These are phyloP conservation scores for Chelonoidis abingdonii DNA, from an alignment of 2,113 vertebrate species.

Conservation along the genomic window DNA sequence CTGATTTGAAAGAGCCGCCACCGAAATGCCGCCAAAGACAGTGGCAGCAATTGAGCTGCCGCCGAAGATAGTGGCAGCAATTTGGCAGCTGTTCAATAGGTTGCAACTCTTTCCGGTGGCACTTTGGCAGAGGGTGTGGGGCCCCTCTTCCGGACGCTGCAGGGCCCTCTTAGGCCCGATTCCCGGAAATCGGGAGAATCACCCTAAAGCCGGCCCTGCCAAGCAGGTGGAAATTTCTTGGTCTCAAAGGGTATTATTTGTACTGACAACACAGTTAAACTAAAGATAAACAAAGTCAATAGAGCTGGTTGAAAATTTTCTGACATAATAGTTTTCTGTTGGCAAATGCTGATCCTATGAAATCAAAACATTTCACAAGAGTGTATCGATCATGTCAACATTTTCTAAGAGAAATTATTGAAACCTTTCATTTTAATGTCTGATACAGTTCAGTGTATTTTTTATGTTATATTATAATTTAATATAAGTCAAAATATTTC, in stretches of 20 bases:
- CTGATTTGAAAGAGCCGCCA: no score
- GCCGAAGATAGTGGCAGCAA: no score
- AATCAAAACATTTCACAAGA: background rate
- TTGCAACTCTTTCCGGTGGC: no score
- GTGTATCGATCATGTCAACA: background rate
- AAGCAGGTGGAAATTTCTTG: background rate
- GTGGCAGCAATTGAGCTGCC: no score
- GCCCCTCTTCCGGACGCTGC: no score
- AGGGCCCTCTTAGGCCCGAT: no score
- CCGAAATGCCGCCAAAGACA: no score
- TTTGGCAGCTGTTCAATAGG: no score
- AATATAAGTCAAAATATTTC: no score
- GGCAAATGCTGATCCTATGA: background rate
- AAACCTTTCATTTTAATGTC: background rate
- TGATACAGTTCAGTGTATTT: background rate
- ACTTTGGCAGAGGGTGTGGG: no score
- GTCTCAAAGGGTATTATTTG: background rate
- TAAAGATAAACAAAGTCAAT: accelerated
- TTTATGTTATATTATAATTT: background rate
- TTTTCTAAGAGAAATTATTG: background rate
- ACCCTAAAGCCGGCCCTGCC: no score
- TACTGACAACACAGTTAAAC: background rate
- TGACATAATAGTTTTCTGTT: background rate
- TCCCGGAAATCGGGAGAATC: no score
- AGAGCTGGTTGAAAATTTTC: background rate